Evolutionary conservation across 2,113 vertebrate genomes (phyloP).

Genomic region (Sceloporus tristichus): DNA sequence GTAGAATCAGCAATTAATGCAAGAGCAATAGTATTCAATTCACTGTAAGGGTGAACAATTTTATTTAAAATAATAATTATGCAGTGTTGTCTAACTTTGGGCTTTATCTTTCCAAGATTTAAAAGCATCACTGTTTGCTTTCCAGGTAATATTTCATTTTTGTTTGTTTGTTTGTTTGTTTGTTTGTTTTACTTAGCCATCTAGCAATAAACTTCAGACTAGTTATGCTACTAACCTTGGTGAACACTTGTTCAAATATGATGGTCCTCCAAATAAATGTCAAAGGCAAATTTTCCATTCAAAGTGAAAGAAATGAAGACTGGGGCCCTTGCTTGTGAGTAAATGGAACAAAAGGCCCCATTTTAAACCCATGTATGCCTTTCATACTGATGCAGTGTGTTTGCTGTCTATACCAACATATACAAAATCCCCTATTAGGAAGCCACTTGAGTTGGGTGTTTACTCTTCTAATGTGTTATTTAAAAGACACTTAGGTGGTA

Average conservation of each 20-base stretch:
- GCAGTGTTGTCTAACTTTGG: background rate
- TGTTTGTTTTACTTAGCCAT: background rate
- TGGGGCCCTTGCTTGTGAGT: background rate
- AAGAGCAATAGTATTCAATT: background rate
- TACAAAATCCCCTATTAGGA: background rate
- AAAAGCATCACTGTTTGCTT: background rate
- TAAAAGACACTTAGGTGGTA: background rate
- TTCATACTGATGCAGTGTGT: background rate
- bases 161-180: too few species aligned
- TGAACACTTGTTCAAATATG: background rate
- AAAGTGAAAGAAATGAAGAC: background rate
- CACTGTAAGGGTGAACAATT: background rate
- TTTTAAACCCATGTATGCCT: background rate
- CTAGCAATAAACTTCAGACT: too few species aligned
- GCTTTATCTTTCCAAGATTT: background rate
- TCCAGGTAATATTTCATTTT: background rate
- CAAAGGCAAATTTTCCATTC: background rate
- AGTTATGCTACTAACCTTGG: background rate
- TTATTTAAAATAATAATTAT: background rate
- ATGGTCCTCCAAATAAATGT: background rate
- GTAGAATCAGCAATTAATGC: background rate
- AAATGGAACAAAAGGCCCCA: background rate
- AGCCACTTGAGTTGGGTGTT: background rate
- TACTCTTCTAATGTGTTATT: background rate
- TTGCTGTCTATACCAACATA: background rate